Evolutionary conservation across 2,113 vertebrate species (phyloP), one percentile per base, ranked within the genome.

Genomic region (Gasterosteus nipponicus): DNA sequence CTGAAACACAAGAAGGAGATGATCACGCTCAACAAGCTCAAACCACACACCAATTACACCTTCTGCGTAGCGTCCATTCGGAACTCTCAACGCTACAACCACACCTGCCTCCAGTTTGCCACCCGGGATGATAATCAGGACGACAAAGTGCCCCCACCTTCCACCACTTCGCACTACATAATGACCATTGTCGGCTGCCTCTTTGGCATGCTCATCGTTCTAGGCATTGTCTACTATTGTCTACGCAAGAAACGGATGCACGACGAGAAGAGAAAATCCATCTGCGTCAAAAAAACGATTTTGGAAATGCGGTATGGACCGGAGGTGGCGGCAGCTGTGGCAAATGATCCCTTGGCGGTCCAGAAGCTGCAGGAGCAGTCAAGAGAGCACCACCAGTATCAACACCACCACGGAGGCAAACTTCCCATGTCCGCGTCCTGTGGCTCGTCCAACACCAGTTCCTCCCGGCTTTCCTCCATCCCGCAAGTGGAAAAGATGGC

Each of bases 161-260:
- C 98, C 82, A 99, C 97, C 58, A 98, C 97, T 38, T 98, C 97
- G 0, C 97, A 99, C 84, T 99, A 99, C 87, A 99, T 99, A 78
- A 97, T 99, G 97, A 99, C 98, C 54, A 98, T 98, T 69, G 94
- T 99, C 64, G 98, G 98, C 74, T 99, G 98, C 75, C 95, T 99
- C 59, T 98, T 99, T 56, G 97, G 98, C 64, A 99, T 99, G 98
- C 96, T 99, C 53, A 96, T 99, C 14, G 93, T 99, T 59, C 93
- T 99, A 69, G 97, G 98, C 0, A 85, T 97, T 3, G 97, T 99
- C 41, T 99, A 99, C 88, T 99, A 98, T 84, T 99, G 97, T 89
- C 91, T 99, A 73, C 93, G 97, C 14, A 97, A 96, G 87, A 94
- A 96, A 19, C 95, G 98, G 41, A 93, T 95, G 91, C 95, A 97